Conservation (phyloP, 1,140 invertebrate genomes). For the Nasonia giraulti region DNA sequence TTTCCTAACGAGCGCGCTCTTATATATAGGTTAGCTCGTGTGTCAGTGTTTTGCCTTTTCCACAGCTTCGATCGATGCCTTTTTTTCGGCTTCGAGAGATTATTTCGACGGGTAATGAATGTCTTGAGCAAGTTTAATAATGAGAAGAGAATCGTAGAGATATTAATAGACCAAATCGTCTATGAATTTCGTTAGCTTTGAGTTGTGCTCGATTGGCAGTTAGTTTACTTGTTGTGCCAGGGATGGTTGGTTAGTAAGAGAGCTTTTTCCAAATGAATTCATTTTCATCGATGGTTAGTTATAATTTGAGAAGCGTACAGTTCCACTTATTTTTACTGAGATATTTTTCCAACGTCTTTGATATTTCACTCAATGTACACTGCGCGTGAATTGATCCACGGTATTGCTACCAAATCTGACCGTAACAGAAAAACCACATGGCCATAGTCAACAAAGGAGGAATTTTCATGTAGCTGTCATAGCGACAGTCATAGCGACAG, state of each 20-base stretch:
- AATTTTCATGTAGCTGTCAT: too few relatives aligned
- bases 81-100: background rate
- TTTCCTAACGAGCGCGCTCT: background rate
- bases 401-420: too few relatives aligned
- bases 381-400: too few relatives aligned
- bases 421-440: too few relatives aligned
- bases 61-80: background rate
- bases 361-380: background rate
- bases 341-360: background rate
- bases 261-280: background rate
- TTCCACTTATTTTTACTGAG: background rate
- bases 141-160: too few relatives aligned
- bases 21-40: background rate
- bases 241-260: background rate
- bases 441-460: too few relatives aligned
- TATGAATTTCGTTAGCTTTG: too few relatives aligned
- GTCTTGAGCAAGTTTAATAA: background rate
- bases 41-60: background rate
- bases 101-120: background rate
- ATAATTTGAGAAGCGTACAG: background rate
- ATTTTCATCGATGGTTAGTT: background rate
- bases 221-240: background rate
- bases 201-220: background rate
- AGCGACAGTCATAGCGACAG: too few relatives aligned
- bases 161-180: too few relatives aligned